Evolutionary conservation across 2,888 invertebrate genomes (phyloP), one percentile per base, ranked within the genome.

Genomic region (Drosophila engyochracea): DNA sequence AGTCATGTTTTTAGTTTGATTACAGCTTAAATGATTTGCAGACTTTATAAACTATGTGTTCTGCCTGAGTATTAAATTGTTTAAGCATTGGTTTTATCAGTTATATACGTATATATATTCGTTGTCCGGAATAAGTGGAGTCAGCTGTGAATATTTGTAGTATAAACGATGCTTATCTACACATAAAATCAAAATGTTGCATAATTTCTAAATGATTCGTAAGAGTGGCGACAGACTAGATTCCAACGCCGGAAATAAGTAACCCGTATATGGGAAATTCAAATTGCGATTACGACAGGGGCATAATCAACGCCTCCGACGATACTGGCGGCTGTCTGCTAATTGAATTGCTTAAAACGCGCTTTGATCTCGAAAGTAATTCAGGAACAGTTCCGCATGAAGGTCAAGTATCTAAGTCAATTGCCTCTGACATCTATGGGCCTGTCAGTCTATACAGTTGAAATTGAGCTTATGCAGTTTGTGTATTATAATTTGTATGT

Each of bases 311-410:
- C 55, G 63, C 65, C 71, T 31, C 52, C 47, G 51, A 58, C 33
- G 10, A 49, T 33, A 30, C 58, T 57, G 10, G 31, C 28, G 16
- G 44, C 61, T 35, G 35, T 16, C 57, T 63, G 62, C 74, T 89
- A 86, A 87, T 87, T 90, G 84, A 87, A 87, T 83, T 90, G 87
- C 72, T 79, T 78, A 84, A 83, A 90, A 89, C 89, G 87, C 89
- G 86, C 87, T 82, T 77, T 79, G 90, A 83, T 90, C 82, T 78
- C 68, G 35, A 54, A 35, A 72, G 51, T 57, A 52, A 61, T 61
- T 14, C 39, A 16, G 58, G 39, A 58, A 64, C 35, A 61, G 55
- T 41, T 59, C 19, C 41, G 51, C 33, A 25, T 60, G 77, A 84
- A 89, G 87, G 90, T 87, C 83, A 85, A 74, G 80, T 70, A 55